Evolutionary conservation across 2,888 invertebrate genomes (phyloP).

Genomic region (Argyra leucocephala): DNA sequence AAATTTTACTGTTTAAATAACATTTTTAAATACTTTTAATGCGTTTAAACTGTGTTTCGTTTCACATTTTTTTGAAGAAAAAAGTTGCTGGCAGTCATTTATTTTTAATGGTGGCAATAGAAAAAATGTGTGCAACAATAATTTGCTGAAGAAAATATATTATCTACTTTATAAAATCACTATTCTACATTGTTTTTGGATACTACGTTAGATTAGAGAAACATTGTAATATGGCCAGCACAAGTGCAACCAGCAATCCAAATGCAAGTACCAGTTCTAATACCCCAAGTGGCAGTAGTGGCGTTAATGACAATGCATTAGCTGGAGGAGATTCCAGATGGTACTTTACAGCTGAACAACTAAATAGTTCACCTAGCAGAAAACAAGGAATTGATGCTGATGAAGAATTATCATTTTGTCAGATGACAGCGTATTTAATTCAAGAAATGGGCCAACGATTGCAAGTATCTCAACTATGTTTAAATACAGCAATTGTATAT

Average conservation of each 20-base stretch:
- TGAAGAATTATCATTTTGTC: slow-evolving; percentile 89
- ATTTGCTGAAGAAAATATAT: neutral
- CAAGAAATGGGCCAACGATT: slow-evolving; percentile 98
- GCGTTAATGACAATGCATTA: slow-evolving; percentile 45
- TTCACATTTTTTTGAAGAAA: slow-evolving; percentile 7
- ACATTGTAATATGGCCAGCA: neutral
- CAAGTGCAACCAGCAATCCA: neutral
- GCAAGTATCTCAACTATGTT: slow-evolving; percentile 95
- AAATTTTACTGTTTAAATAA: slow-evolving; percentile 17
- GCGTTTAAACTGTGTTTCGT: slow-evolving; percentile 32
- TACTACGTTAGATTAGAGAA: neutral
- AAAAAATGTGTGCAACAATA: slow-evolving; percentile 1
- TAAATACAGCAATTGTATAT: slow-evolving; percentile 97
- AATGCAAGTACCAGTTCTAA: slow-evolving; percentile 25
- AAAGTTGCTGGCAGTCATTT: neutral
- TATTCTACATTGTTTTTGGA: neutral
- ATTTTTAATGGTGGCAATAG: neutral
- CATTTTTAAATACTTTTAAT: slow-evolving; percentile 25
- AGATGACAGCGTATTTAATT: slow-evolving; percentile 94
- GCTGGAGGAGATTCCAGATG: slow-evolving; percentile 54
- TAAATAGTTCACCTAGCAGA: slow-evolving; percentile 83
- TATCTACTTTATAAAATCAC: neutral
- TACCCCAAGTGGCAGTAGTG: slow-evolving; percentile 19
- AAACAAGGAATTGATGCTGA: slow-evolving; percentile 85
- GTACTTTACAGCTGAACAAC: slow-evolving; percentile 91